These are phyloP conservation scores for Anisognathus igniventris DNA, from an alignment of 2,797 vertebrate species.

Conservation along the genomic window DNA sequence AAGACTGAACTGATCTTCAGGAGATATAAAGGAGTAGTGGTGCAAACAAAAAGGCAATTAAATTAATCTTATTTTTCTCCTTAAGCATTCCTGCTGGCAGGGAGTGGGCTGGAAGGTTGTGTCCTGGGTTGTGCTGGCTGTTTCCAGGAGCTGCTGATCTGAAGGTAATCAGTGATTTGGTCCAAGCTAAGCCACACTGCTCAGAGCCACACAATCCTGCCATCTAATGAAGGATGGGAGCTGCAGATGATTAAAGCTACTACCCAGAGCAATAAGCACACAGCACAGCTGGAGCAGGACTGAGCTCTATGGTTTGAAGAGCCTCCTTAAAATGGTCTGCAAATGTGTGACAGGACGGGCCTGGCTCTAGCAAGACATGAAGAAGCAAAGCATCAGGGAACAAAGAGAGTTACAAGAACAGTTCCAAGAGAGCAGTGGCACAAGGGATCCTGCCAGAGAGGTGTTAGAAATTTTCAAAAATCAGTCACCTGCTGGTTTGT, in stretches of 20 bases:
- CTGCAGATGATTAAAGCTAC: not conserved
- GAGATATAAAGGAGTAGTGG: accelerated
- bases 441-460: not conserved
- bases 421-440: not conserved
- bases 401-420: not conserved
- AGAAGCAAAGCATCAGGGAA: not conserved
- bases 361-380: not conserved
- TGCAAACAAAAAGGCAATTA: constrained; percentile 6
- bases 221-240: not conserved
- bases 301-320: not conserved
- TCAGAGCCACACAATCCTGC: not conserved
- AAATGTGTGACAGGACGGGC: accelerated
- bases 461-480: not conserved
- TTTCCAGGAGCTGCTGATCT: not conserved
- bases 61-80: not conserved
- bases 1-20: not conserved
- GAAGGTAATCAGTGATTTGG: not conserved
- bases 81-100: not conserved
- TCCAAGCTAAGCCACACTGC: not conserved
- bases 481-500: not conserved
- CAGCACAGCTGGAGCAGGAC: not conserved
- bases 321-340: not conserved
- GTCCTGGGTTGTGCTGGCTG: not conserved
- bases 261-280: not conserved
- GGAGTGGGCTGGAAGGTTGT: not conserved